Percentiles rank a stretch among this genome's conserved stretches.
Evolutionary conservation across 2,113 vertebrate genomes (phyloP).

Genomic region (Podarcis muralis): DNA sequence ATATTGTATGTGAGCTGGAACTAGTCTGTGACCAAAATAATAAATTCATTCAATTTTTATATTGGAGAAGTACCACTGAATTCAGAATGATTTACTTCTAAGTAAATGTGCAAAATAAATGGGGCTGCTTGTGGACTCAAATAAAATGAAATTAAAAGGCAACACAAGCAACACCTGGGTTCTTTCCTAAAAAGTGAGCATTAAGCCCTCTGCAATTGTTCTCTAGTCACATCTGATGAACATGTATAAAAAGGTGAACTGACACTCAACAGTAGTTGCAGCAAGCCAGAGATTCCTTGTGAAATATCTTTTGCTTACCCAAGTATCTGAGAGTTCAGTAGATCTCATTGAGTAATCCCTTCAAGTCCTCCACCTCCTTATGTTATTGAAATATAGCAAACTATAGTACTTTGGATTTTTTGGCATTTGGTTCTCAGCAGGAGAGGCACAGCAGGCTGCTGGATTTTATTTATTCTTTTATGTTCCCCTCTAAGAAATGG

Average conservation of each 20-base stretch:
- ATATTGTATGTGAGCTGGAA: too few species aligned
- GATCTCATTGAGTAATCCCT: conserved; percentile 52
- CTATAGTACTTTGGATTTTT: conserved; percentile 26
- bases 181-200: neutral
- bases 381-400: conserved; percentile 2
- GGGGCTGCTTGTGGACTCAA: neutral
- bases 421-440: conserved; percentile 25
- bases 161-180: neutral
- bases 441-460: neutral
- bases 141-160: neutral
- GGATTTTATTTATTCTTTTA: conserved; percentile 28
- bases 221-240: neutral
- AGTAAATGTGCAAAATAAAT: neutral
- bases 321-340: conserved; percentile 35
- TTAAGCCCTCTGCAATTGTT: neutral
- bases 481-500: conserved; percentile 15
- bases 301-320: conserved; percentile 36
- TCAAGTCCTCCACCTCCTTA: conserved; percentile 19
- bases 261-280: conserved; percentile 10
- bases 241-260: conserved; percentile 4
- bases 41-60: neutral
- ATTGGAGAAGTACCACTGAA: neutral
- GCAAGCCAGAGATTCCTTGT: neutral
- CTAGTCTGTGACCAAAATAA: too few species aligned
- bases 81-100: neutral